Evolutionary conservation across 2,797 vertebrate genomes (phyloP), one percentile per base, ranked within the genome.

Genomic region (Gymnothorax reevesii): DNA sequence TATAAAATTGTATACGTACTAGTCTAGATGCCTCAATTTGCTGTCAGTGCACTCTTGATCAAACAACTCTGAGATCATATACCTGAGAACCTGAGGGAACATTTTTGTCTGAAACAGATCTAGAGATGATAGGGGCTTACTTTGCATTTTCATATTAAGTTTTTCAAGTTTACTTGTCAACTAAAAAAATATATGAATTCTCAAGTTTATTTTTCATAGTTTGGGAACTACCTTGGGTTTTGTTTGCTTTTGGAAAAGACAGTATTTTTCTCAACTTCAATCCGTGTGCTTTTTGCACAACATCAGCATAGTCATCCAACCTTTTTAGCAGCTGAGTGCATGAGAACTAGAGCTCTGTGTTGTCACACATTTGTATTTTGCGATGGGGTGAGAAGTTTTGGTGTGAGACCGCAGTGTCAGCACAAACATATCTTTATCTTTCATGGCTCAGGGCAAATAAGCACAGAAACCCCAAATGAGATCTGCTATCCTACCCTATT

Each of bases 311-410:
- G 62, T 66, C 22, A 66, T 77, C 52, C 33, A 49, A 10, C 17
- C 52, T 77, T 2, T 52, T 9, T 54, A 79, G 8, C 17, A 79
- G 42, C 75, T 22, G 25, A 79, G 49, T 20, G 42, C 9, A 52
- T 54, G 49, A 79, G 4, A 54, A 22, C 6, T 8, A 2, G 15
- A 79, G 49, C 17, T 79, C 17, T 79, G 75, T 22, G 3, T n/a
- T 79, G 75, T 79, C 75, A 79, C 73, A 77, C 75, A 10, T 79
- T 54, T 20, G 42, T 79, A 20, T 54, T 79, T 79, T 42, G 73
- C 33, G 12, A 42, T 5, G 54, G 49, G 75, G 75, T 79, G 75
- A 20, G 75, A 79, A 17, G 33, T 54, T 79, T 52, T 7, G 4
- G 75, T 79, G 75, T 10, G 75, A 54, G 54, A 54, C 42, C 17